These are phyloP conservation scores for Chondrosia reniformis DNA, from an alignment of 37 sponge, comb jelly and placozoan genomes.

Conservation along the genomic window DNA sequence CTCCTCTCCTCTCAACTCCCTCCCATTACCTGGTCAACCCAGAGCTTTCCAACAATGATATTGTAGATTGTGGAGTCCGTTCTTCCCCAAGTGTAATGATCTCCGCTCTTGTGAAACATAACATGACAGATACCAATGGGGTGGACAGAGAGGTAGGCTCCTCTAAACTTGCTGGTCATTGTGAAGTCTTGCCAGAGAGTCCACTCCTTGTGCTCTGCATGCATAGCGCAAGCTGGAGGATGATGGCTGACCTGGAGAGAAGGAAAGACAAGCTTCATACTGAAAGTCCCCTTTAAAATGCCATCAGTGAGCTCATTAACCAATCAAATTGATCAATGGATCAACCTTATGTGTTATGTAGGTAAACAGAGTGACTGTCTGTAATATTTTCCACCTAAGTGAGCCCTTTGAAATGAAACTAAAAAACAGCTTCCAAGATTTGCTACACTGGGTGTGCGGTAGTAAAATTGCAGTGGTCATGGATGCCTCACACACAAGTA, in stretches of 20 bases:
- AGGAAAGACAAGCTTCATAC: too few species aligned
- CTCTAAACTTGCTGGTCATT: conserved; percentile 95
- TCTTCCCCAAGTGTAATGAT: conserved; percentile 92
- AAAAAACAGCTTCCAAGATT: too few species aligned
- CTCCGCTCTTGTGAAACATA: conserved; percentile 68
- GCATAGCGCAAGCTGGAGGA: conserved; percentile 90
- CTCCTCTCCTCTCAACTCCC: not conserved
- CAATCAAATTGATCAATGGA: too few species aligned
- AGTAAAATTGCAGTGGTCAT: too few species aligned
- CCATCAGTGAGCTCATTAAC: too few species aligned
- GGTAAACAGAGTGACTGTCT: too few species aligned
- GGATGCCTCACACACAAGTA: too few species aligned
- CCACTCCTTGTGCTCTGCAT: conserved; percentile 93
- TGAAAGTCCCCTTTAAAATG: too few species aligned
- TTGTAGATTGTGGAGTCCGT: conserved; percentile 87
- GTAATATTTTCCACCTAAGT: too few species aligned
- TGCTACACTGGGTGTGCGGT: too few species aligned
- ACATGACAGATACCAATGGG: conserved; percentile 85
- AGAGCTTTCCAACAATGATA: conserved; percentile 96
- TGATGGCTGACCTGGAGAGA: conserved; percentile 89
- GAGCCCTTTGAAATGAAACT: too few species aligned
- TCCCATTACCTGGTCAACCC: conserved; percentile 86
- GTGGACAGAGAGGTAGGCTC: conserved; percentile 82
- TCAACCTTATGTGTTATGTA: too few species aligned
- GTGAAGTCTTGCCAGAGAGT: conserved; percentile 94